Percentiles rank a stretch among this genome's conserved stretches.
phyloP scores from a whole-genome alignment of 1,140 invertebrate species.

The Brachionus calyciflorus region DNA sequence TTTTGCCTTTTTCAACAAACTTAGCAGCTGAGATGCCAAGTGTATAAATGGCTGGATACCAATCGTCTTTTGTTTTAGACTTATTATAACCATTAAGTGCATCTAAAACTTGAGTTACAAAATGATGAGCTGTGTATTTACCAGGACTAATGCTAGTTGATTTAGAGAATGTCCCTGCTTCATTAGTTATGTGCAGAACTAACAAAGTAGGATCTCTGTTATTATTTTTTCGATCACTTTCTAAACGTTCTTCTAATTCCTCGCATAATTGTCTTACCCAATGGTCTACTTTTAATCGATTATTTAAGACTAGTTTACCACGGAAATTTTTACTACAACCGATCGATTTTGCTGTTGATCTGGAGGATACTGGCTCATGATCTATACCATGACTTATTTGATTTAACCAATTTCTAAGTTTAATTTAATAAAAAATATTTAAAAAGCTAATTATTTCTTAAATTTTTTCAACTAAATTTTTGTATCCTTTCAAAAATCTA shows the following conservation, averaged over 20 bases:
- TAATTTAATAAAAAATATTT: too few relatives aligned
- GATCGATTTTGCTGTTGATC: constrained; percentile 84
- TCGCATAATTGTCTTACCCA: constrained; percentile 76
- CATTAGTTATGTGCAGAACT: constrained; percentile 26
- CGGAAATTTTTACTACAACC: constrained; percentile 90
- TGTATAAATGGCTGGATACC: constrained; percentile 28
- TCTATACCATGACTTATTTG: constrained; percentile 82
- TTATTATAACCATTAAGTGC: constrained; percentile 27
- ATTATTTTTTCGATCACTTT: constrained; percentile 67
- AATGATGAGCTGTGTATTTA: not conserved
- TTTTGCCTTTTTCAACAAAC: constrained; percentile 10
- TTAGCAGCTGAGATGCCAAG: constrained; percentile 28
- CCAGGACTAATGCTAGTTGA: not conserved
- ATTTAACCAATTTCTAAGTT: constrained; percentile 69
- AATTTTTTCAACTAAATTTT: too few relatives aligned
- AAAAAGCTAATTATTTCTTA: too few relatives aligned
- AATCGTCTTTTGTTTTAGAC: constrained; percentile 10
- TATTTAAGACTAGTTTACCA: constrained; percentile 70
- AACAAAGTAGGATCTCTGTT: constrained; percentile 8
- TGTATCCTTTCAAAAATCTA: too few relatives aligned
- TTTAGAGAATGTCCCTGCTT: constrained; percentile 44
- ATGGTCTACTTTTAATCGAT: constrained; percentile 52
- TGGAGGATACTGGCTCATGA: constrained; percentile 74
- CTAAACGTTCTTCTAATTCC: constrained; percentile 80
- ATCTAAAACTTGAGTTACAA: not conserved